phyloP scores from a whole-genome alignment of 2,113 vertebrate species.

The Crotophaga sulcirostris region DNA sequence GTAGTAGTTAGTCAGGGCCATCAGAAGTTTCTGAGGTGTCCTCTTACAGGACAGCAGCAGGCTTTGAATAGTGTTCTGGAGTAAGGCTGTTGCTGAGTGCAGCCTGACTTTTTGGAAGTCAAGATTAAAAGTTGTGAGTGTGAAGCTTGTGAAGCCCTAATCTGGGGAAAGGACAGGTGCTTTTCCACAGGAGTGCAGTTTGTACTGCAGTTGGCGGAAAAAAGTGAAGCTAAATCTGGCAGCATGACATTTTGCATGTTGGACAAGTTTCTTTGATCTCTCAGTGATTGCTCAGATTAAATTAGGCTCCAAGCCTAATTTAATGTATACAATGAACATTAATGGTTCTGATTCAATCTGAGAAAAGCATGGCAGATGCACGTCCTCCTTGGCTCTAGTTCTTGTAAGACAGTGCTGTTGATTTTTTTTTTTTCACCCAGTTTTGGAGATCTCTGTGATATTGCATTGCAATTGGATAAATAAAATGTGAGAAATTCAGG shows the following conservation, averaged over 20 bases:
- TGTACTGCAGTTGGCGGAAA: not conserved
- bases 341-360: not conserved
- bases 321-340: not conserved
- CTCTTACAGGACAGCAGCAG: not conserved
- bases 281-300: not conserved
- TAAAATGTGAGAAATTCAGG: not conserved
- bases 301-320: not conserved
- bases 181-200: not conserved
- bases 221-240: not conserved
- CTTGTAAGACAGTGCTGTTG: not conserved
- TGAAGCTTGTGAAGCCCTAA: not conserved
- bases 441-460: not conserved
- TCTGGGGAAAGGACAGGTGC: not conserved
- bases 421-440: not conserved
- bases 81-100: not conserved
- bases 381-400: not conserved
- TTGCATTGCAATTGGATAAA: not conserved
- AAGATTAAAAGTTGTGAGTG: not conserved
- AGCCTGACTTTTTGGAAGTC: not conserved
- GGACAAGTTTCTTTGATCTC: not conserved
- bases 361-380: not conserved
- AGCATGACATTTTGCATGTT: not conserved
- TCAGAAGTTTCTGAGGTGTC: not conserved
- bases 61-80: not conserved
- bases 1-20: not conserved